Base-by-base conservation (phyloP, 2,888 invertebrate species). In the Amphipyra tragopoginis region DNA sequence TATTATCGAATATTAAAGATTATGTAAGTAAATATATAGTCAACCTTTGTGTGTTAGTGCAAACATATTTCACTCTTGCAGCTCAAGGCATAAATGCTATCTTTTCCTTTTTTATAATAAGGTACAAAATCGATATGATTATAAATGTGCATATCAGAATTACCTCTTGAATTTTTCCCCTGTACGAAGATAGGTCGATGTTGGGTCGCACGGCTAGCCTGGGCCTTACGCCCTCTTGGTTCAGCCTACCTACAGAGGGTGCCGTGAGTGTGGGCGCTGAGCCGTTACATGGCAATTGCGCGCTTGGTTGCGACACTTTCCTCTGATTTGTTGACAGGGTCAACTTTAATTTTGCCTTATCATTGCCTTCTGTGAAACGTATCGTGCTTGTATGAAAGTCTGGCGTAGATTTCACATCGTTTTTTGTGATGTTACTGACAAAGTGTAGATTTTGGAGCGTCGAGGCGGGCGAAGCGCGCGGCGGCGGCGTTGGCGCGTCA, bases 331-430 rank as follows among this genome's bases (percentile, higher is more conserved):
- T 81, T 59, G 92, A 92, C 80, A 91, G 83, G 39, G 91, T 92
- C 81, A 93, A 83, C 69, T 92, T 92, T 74, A 93, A 80, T 75
- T 90, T 90, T 48, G 90, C 89, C 81, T 92, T 93, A 76, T 93
- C 93, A 59, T 85, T 88, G 61, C 88, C 90, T 62, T 90, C 91
- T 33, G 91, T 87, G 87, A 94, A 93, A 66, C 89, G 83, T 72
- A 94, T 96, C 77, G 88, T 95, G 95, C 88, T 88, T 85, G 95
- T 93, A 72, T 90, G 92, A 83, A 87, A 94, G 83, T 89, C 85
- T 72, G 87, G 80, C 68, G 86, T 76, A 58, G 86, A 65, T 62
- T 80, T 79, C 63, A 82, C 84, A 68, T 90, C 89, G 75, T 90
- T 90, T 84, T 90, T 91, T 58, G 89, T 92, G 76, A 92, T 92